Evolutionary conservation across 2,797 vertebrate genomes (phyloP), one percentile per base, ranked within the genome.

Genomic region (Bryconaethiops microstoma): DNA sequence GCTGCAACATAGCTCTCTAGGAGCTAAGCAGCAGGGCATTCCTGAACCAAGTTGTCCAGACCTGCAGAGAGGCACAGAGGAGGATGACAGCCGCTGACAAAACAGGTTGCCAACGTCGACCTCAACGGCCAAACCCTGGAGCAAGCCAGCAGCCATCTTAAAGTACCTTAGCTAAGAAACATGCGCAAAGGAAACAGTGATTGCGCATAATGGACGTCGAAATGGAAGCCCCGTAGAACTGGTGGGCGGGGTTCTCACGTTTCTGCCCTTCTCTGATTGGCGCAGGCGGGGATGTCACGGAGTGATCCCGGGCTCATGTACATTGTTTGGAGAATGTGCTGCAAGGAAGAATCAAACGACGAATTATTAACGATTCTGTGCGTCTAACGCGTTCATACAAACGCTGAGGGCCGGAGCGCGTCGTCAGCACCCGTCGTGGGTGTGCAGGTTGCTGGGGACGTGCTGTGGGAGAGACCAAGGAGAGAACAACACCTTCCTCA

Each of bases 201-300:
- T 68, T 73, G 79, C 83, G 86, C 84, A 67, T 80, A 73, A 79
- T 74, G 78, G 83, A 75, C 23, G 80, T 83, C 67, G 79, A 83
- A 86, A 85, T 83, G 85, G 86, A 87, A 81, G 85, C 85, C 85
- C 80, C 82, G 85, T 86, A 86, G 81, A 87, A 78, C 55, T 42
- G 63, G 29, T 13, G 55, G 88, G 88, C 85, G 87, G 87, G 82
- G 57, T 80, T 60, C 80, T 52, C 55, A 6, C 23, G 50, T 59
- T 17, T 52, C 52, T 74, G 57, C 79, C 7, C 55, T 55, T 1
- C 48, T 70, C 57, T 80, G 62, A 90, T 90, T 88, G 88, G 88
- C 80, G 76, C 35, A 54, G 13, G 70, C 42, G 21, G 5, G 74
- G 55, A 74, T 76, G 83, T 86, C 84, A 83, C 76, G 78, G 74